phyloP scores from a whole-genome alignment of 2,888 invertebrate genomes.

The Rotaria sp. region DNA sequence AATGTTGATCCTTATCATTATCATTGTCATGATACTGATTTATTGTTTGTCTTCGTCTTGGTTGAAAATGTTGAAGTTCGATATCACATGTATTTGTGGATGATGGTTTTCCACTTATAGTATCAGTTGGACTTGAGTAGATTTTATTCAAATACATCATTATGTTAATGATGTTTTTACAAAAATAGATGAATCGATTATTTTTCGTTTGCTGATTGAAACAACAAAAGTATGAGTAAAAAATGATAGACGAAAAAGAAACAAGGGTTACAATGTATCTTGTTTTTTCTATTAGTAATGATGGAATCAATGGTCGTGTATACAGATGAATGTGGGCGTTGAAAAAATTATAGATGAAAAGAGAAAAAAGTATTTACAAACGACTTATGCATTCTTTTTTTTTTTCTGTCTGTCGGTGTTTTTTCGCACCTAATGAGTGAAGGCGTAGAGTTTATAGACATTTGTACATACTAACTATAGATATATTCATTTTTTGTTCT shows the following conservation, averaged over 20 bases:
- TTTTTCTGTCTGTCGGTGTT: not conserved
- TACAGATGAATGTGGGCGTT: not conserved
- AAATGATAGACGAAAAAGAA: not conserved
- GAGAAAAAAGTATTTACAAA: not conserved
- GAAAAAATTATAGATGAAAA: not conserved
- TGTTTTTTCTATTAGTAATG: not conserved
- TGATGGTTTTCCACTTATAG: not conserved
- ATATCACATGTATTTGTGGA: not conserved
- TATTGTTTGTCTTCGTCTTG: not conserved
- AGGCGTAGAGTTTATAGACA: not conserved
- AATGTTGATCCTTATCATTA: not conserved
- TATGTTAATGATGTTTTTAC: not conserved
- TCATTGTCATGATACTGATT: not conserved
- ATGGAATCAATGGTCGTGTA: not conserved
- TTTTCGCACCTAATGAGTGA: not conserved
- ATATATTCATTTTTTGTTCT: not conserved
- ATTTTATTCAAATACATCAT: not conserved
- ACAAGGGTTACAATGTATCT: not conserved
- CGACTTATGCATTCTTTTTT: not conserved
- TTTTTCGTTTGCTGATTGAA: too few relatives aligned
- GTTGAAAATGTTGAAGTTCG: not conserved
- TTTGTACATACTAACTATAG: not conserved
- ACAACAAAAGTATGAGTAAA: not conserved
- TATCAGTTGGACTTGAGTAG: not conserved
- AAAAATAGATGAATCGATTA: too few relatives aligned